phyloP scores from a whole-genome alignment of 2,113 vertebrate genomes.

The Rhynchomys soricoides region DNA sequence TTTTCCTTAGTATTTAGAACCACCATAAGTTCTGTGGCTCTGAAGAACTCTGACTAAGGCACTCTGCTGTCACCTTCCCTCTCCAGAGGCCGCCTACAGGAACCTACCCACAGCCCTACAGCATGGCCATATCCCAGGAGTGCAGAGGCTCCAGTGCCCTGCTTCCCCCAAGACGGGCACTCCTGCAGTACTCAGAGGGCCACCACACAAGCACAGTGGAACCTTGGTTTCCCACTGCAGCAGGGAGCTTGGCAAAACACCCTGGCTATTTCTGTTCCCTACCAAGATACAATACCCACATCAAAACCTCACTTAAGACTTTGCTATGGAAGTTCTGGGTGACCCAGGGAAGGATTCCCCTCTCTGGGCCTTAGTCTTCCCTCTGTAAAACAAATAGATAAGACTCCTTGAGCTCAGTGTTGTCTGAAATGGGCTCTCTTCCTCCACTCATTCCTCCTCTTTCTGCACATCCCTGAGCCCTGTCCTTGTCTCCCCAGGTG shows the following conservation, averaged over 20 bases:
- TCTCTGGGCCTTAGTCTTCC: background rate
- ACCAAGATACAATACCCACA: background rate
- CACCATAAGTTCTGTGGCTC: too few species aligned
- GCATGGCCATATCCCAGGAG: background rate
- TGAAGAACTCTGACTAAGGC: too few species aligned
- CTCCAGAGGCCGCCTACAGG: background rate
- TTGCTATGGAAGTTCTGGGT: background rate
- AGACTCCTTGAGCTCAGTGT: too few species aligned
- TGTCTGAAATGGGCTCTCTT: background rate
- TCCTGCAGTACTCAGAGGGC: background rate
- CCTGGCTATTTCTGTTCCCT: background rate
- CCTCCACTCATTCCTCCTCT: background rate
- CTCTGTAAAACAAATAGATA: background rate
- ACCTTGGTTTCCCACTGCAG: too few species aligned
- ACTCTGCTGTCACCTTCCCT: too few species aligned
- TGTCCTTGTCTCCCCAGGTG: background rate
- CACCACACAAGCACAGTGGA: too few species aligned
- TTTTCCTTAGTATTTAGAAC: too few species aligned
- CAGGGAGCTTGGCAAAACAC: background rate
- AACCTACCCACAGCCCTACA: background rate
- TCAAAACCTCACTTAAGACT: background rate
- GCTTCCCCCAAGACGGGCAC: fast-evolving
- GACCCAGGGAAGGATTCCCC: background rate
- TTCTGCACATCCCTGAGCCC: background rate
- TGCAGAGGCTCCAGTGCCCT: fast-evolving